Evolutionary conservation across 2,113 vertebrate species (phyloP), one percentile per base, ranked within the genome.

Genomic region (Argyrosomus japonicus): DNA sequence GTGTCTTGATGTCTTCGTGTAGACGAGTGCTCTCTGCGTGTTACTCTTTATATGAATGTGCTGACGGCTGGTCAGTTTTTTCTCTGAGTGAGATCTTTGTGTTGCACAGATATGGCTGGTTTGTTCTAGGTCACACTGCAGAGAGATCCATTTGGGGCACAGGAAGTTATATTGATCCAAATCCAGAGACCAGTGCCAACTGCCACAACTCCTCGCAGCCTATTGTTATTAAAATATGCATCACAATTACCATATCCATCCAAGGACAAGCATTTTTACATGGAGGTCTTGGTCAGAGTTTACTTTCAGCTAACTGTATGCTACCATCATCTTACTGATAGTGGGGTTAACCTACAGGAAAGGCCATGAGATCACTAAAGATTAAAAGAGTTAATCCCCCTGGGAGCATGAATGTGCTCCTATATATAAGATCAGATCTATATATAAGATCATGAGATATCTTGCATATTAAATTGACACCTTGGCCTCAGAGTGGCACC

Each of bases 1-100:
- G 63, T 74, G 75, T 83, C 65, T 73, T 25, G 9, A 43, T 56
- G 67, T 86, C 77, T 63, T 63, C 48, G 50, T 75, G 51, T 63
- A 21, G 48, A 77, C 13, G 27, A 64, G 58, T 79, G 63, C 70
- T 84, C 68, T 78, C 21, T 75, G 69, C 47, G 50, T 51, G 61
- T 48, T 19, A 0, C 48, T 50, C 25, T 70, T 88, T 81, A 92
- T 93, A 76, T 75, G 84, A 76, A 78, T 2, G 84, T 91, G 91
- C 61, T 89, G 93, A 90, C 2, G 56, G 84, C 73, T 27, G 67
- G 27, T 75, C 77, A 19, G 69, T 60, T 23, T 19, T 83, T 77
- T 53, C 47, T 62, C 40, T 71, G 50, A 85, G 69, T 14, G 23
- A 73, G 48, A 75, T 77, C 80, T 87, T 77, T 90, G 85, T 88